These are phyloP conservation scores for Hyalella azteca DNA, from an alignment of 2,888 invertebrate species.

Conservation along the genomic window DNA sequence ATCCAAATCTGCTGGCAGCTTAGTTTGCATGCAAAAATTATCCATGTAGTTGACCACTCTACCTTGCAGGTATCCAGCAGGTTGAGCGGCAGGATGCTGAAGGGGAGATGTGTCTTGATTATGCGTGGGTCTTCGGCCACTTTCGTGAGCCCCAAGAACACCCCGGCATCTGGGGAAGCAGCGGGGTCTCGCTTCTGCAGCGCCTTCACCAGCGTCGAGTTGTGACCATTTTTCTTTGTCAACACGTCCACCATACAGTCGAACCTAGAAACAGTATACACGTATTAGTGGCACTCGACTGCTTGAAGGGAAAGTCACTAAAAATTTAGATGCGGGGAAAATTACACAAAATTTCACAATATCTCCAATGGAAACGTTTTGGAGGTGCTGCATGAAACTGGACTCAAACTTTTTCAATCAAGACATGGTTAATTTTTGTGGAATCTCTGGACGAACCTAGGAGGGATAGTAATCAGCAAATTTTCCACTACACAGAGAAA, in stretches of 20 bases:
- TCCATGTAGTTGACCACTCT: neutral
- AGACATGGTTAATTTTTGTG: too few relatives aligned
- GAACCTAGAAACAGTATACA: neutral
- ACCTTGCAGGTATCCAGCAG: constrained; percentile 41
- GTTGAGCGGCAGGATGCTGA: constrained; percentile 7
- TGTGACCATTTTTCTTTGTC: neutral
- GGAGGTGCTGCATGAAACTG: too few relatives aligned
- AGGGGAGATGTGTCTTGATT: constrained; percentile 41
- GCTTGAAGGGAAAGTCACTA: too few relatives aligned
- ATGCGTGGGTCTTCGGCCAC: neutral
- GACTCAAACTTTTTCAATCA: too few relatives aligned
- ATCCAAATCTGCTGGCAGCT: neutral
- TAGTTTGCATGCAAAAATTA: neutral
- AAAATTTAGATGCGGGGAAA: too few relatives aligned
- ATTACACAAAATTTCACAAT: too few relatives aligned
- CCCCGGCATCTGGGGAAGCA: neutral
- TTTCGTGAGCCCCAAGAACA: neutral
- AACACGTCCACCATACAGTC: neutral
- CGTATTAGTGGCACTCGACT: too few relatives aligned
- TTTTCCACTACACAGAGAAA: too few relatives aligned
- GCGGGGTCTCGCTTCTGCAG: neutral
- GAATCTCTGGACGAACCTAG: too few relatives aligned
- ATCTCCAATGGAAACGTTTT: too few relatives aligned
- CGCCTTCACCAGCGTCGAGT: neutral
- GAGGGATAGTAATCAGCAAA: too few relatives aligned